Evolutionary conservation across 2,888 invertebrate genomes (phyloP), one percentile per base, ranked within the genome.

Genomic region (Diloba caeruleocephala): DNA sequence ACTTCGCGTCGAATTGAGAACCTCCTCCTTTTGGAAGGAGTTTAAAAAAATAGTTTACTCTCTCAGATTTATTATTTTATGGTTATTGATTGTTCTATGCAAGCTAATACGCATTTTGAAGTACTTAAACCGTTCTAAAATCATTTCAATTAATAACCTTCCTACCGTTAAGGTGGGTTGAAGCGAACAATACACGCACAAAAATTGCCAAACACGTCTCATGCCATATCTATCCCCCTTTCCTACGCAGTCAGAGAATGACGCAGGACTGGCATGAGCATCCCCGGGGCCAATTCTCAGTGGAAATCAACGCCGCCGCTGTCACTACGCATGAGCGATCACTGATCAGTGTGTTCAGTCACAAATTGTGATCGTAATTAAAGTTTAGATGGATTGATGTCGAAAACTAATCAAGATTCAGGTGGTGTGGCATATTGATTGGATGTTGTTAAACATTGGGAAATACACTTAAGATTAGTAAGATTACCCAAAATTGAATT

Each of bases 261-360:
- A 60, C 45, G 50, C 45, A 50, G 55, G 52, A 52, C 55, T 60
- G 55, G 15, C 65, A 53, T 60, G 61, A 53, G 46, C 57, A 37
- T 55, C 52, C 55, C 58, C 42, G 54, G 55, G 55, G 59, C 41
- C 60, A 53, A 69, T 63, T 59, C 75, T 60, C 65, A 46, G 60
- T 58, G 71, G 74, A 73, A 74, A 74, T 74, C 73, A 73, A 42
- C 52, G 6, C 21, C 21, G 21, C 36, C 19, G 58, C 74, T 61
- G 73, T 68, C 72, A 74, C 57, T 51, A 52, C 67, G 63, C 62
- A 61, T 73, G 69, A 74, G 43, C 53, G 69, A 65, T 68, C 55
- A 60, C 56, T 61, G 63, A 63, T 55, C 50, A 64, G 42, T 56
- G 52, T 50, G 39, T 32, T 51, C 13, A 31, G 31, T 54, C 55